Base-by-base conservation (phyloP, 2,113 vertebrate genomes). In the Phoenicopterus ruber region DNA sequence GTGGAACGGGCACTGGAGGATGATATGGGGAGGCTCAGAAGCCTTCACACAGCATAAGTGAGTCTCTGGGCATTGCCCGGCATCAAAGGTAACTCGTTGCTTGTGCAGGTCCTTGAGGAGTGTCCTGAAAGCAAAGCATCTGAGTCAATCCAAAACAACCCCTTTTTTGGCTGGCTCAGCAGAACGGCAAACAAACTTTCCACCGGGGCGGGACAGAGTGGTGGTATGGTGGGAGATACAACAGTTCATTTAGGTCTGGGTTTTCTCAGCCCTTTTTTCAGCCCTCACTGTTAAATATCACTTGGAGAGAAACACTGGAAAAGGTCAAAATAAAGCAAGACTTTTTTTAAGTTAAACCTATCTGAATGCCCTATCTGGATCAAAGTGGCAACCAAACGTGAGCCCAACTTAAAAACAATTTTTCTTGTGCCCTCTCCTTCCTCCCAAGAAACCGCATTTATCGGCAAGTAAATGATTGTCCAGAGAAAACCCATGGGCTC, bases 381-480 rank as follows among this genome's bases (percentile, higher is more conserved):
- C 82, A 54, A 94, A 94, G 57, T 13, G 34, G 32, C 74, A 90
- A 49, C 19, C 11, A 88, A 78, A 94, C 0, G 0, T 17, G 17
- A 95, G 36, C 10, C 22, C 4, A 57, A n/a, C 50, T 57, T 71
- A 58, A 10, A 61, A 82, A 71, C n/a, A 0, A 40, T 58, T 90
- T 85, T 85, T 82, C 46, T 76, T 57, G 25, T 32, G 29, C 54
- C 6, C 7, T 86, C 67, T 81, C 81, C 50, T 65, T 89, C 70
- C 47, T 95, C 58, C 31, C 54, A 91, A 63, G 84, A 90, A 90
- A 42, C 28, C 4, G 0, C 78, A 58, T 91, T 85, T 91, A 77
- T 76, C 13, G 28, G 31, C 74, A 88, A 58, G 93, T 96, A 94
- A 97, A 95, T 96, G 90, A 96, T 97, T 97, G 87, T 57, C 82